Percentiles rank a stretch among this genome's conserved stretches.
phyloP scores from a whole-genome alignment of 2,113 vertebrate species.

The Cyanoramphus novaezelandiae region DNA sequence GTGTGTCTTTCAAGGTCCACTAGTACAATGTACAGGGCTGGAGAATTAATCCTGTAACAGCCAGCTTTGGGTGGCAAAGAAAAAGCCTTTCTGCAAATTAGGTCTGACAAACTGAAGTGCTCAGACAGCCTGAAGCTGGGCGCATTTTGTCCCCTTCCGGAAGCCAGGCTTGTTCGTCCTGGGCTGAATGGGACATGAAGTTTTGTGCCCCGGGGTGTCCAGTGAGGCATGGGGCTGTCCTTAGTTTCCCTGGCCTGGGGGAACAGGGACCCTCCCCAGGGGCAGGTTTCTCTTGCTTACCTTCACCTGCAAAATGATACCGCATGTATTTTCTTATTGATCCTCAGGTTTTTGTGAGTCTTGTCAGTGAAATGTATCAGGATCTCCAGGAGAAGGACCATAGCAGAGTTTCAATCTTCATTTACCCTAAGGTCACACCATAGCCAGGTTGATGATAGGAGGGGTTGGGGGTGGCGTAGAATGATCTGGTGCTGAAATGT shows the following conservation, averaged over 20 bases:
- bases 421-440: fast-evolving
- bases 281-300: not conserved
- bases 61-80: not conserved
- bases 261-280: fast-evolving
- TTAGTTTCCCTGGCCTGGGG: fast-evolving
- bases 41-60: not conserved
- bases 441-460: not conserved
- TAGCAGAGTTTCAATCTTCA: not conserved
- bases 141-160: not conserved
- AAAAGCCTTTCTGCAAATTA: not conserved
- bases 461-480: not conserved
- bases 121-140: not conserved
- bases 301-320: not conserved
- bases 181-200: fast-evolving
- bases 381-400: not conserved
- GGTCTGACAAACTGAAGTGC: not conserved
- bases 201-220: not conserved
- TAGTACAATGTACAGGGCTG: not conserved
- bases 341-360: not conserved
- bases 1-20: not conserved
- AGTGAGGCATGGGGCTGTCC: fast-evolving
- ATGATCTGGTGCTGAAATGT: not conserved
- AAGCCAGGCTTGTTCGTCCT: not conserved
- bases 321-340: fast-evolving
- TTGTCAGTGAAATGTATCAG: not conserved